Conservation (phyloP, 2,797 vertebrate species). For the Poeciliopsis gracilis region DNA sequence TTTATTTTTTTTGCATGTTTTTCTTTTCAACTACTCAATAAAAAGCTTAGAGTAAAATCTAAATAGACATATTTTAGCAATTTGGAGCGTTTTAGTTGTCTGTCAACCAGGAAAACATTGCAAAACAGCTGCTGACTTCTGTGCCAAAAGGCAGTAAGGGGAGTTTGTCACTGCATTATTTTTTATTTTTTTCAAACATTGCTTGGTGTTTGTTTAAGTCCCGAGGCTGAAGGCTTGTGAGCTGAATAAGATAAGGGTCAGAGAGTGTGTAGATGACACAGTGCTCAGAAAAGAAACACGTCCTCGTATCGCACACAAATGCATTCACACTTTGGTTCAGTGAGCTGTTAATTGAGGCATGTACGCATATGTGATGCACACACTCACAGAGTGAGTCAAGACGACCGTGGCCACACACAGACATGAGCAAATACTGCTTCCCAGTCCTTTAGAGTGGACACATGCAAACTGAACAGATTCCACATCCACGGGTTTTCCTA, state of each 20-base stretch:
- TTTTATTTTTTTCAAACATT: constrained; percentile 22
- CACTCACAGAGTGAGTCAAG: constrained; percentile 48
- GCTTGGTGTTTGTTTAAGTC: constrained; percentile 66
- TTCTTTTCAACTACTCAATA: constrained; percentile 46
- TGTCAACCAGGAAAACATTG: constrained; percentile 47
- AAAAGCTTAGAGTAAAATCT: constrained; percentile 43
- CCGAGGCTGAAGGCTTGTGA: constrained; percentile 33
- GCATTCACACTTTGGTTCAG: constrained; percentile 42
- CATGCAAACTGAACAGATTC: constrained; percentile 54
- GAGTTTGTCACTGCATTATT: constrained; percentile 58
- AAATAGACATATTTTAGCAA: constrained; percentile 59
- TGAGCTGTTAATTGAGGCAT: constrained; percentile 55
- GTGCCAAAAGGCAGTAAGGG: constrained; percentile 29
- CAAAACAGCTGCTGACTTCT: constrained; percentile 29
- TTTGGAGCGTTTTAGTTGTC: constrained; percentile 47
- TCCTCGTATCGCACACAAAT: constrained; percentile 45
- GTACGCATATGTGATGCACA: constrained; percentile 40
- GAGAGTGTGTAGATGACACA: constrained; percentile 33
- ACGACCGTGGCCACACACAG: constrained; percentile 64
- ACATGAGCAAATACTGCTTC: constrained; percentile 41
- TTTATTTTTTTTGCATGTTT: constrained; percentile 28
- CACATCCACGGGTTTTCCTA: constrained; percentile 62
- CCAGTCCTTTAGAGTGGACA: constrained; percentile 38
- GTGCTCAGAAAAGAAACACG: constrained; percentile 37
- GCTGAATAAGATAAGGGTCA: constrained; percentile 57